phyloP scores from a whole-genome alignment of 2,888 invertebrate genomes.

The Drosophila neotestacea region DNA sequence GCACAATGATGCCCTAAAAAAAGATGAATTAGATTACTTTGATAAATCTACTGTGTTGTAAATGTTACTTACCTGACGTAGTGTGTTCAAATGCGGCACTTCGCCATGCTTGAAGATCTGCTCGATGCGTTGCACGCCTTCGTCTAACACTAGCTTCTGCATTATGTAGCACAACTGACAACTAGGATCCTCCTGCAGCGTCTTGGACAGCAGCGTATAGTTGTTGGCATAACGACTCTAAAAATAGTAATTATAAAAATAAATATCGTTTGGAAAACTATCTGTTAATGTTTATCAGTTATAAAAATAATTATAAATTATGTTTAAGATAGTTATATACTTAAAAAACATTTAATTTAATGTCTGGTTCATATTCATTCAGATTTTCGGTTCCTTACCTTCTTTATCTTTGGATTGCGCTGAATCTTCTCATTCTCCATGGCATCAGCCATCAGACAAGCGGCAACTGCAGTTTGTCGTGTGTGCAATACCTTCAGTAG shows the following conservation, averaged over 20 bases:
- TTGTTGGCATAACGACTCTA: conserved; percentile 95
- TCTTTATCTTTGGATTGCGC: conserved; percentile 84
- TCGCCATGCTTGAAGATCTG: conserved; percentile 93
- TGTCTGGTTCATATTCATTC: no score
- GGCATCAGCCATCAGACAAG: conserved; percentile 97
- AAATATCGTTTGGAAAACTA: no score
- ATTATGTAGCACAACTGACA: conserved; percentile 96
- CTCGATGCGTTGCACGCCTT: conserved; percentile 92
- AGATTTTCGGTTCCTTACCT: conserved; percentile 63
- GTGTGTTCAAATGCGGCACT: conserved; percentile 93
- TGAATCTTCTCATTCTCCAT: conserved; percentile 93
- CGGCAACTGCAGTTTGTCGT: conserved; percentile 94
- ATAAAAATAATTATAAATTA: no score
- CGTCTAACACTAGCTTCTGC: conserved; percentile 92
- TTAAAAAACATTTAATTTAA: no score
- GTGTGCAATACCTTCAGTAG: conserved; percentile 92
- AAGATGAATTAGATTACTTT: neutral
- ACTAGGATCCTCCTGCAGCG: conserved; percentile 97
- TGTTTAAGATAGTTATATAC: no score
- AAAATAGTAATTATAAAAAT: conserved; percentile 29
- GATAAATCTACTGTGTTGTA: neutral
- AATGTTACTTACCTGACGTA: conserved; percentile 89
- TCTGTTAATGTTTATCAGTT: no score
- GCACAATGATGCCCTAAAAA: conserved; percentile 95
- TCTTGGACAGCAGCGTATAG: conserved; percentile 94